phyloP scores from a whole-genome alignment of 2,797 vertebrate genomes.

The Silurus lanzhouensis region DNA sequence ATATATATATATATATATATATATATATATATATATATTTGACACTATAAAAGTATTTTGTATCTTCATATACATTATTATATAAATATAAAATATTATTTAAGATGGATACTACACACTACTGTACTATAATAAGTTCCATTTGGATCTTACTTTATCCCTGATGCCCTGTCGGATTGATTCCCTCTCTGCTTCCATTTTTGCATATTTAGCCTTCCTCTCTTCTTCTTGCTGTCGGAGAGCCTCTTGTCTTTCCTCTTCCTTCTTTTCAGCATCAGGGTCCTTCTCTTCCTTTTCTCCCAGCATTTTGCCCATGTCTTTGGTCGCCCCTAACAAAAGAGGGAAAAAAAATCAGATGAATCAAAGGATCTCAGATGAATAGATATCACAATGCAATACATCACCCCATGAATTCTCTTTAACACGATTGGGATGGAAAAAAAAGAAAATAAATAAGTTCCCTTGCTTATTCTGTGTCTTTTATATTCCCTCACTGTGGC shows the following conservation, averaged over 20 bases:
- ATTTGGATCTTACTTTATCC: constrained; percentile 83
- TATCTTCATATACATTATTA: background rate
- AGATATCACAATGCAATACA: constrained; percentile 28
- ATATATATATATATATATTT: no score
- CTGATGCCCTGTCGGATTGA: constrained; percentile 93
- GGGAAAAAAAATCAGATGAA: constrained; percentile 29
- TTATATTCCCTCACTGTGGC: constrained; percentile 38
- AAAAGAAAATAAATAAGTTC: constrained; percentile 38
- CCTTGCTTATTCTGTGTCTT: constrained; percentile 11
- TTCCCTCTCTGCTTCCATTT: constrained; percentile 97
- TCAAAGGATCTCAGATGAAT: constrained; percentile 25
- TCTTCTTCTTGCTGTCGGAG: constrained; percentile 95
- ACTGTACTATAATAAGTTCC: background rate
- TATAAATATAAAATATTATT: background rate
- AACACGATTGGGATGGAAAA: constrained; percentile 10
- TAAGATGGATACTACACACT: background rate
- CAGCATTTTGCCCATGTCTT: constrained; percentile 99
- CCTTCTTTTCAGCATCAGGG: constrained; percentile 94
- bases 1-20: no score
- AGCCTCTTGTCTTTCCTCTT: constrained; percentile 95
- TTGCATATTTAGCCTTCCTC: constrained; percentile 95
- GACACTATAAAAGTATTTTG: background rate
- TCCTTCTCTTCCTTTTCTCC: constrained; percentile 98
- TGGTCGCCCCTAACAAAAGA: constrained; percentile 87
- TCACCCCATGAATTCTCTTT: constrained; percentile 21